Percentiles rank a stretch among this genome's conserved stretches.
phyloP scores from a whole-genome alignment of 2,113 vertebrate species.

The Hippolais icterina region DNA sequence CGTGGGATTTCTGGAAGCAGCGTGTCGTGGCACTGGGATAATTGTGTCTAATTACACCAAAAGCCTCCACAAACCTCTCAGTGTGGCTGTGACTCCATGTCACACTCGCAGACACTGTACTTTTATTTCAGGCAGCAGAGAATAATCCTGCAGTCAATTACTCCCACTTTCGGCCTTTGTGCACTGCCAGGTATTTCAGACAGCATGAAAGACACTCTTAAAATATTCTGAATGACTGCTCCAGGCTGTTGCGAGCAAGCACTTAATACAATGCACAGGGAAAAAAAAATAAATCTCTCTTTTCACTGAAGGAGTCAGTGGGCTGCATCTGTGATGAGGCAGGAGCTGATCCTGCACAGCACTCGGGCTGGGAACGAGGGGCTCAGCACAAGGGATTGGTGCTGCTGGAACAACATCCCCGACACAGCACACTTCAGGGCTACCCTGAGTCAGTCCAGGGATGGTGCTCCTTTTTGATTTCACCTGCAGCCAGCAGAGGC shows the following conservation, averaged over 20 bases:
- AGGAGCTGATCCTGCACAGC: background rate
- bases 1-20: background rate
- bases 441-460: background rate
- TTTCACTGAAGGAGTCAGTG: background rate
- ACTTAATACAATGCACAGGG: background rate
- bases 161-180: slow-evolving; percentile 51
- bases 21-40: background rate
- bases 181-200: slow-evolving; percentile 42
- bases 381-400: background rate
- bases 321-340: background rate
- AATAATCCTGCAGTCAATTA: slow-evolving; percentile 29
- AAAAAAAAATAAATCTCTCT: background rate
- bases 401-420: background rate
- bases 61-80: background rate
- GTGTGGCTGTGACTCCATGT: background rate
- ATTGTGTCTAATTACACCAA: background rate
- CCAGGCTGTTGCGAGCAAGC: slow-evolving; percentile 2
- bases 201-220: slow-evolving; percentile 2
- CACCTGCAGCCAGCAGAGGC: background rate
- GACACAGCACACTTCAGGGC: background rate
- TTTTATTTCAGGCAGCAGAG: background rate
- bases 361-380: background rate
- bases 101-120: background rate
- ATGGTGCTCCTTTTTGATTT: background rate
- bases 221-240: slow-evolving; percentile 50